Base-by-base conservation (phyloP, 64 coral and sea anemone genomes). In the Montipora foliosa region DNA sequence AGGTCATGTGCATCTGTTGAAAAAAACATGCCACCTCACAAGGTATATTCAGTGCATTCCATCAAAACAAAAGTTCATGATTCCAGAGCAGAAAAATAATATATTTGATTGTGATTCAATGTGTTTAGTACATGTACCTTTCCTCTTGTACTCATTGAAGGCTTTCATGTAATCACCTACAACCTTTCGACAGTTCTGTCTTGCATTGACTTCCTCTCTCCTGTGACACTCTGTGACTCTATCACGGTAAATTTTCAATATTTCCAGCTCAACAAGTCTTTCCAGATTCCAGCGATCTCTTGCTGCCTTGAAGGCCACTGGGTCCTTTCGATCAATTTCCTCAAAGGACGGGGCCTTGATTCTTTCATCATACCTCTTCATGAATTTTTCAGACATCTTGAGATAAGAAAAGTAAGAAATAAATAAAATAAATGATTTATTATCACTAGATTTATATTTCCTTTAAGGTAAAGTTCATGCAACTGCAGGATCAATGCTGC, bases 281-380 rank as follows among this genome's bases (percentile, higher is more conserved):
- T 99, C 98, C 17, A 96, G 53, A 45, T 91, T 95, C 98, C 98
- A 99, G 19, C 96, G 95, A 19, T 96, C 98, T 59, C 95, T 89
- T 77, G 98, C 98, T 74, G 89, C 90, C 6, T 89, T 25, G 89
- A 99, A 99, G 17, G 95, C 92, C 53, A 99, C 95, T 52, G 98
- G 98, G 75, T 99, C 98, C 25, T 49, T 91, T 2, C 98, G 72
- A 77, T 99, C 98, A 80, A 99, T 99, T 79, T 99, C 98, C 16
- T 99, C 98, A 96, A 99, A 99, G 29, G 95, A 94, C 25, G 98
- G 95, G 37, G 94, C 84, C 84, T 93, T 93, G 16, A 94, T 84
- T 50, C 79, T 88, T 50, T 98, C 96, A 72, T 90, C 70, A 90
- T 92, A 98, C 22, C 96, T 87, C 29, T 83, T 98, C 58, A 92